Base-by-base conservation (phyloP, 2,888 invertebrate species). In the Plusia festucae region DNA sequence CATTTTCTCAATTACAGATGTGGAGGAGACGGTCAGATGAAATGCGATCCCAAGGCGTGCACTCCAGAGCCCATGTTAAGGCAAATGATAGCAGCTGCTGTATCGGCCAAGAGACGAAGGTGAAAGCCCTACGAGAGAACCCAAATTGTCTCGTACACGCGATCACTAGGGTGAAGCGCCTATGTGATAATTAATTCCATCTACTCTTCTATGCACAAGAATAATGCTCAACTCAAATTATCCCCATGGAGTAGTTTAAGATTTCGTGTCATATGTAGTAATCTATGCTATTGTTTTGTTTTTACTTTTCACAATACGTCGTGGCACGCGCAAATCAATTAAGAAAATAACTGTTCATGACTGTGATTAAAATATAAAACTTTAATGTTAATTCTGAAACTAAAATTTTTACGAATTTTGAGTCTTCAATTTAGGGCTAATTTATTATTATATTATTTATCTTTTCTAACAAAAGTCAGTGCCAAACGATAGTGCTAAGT, bases 1-100 rank as follows among this genome's bases (percentile, higher is more conserved):
- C 40, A 60, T 75, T 68, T 55, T 66, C 72, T 79, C 62, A 34
- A 81, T 95, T 95, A 34, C 94, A 98, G 98, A 94, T 99, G 99
- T 94, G 98, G 98, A 86, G 97, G 97, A 76, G 97, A 98, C 91
- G 98, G 98, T 84, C 97, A 98, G 93, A 98, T 99, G 98, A 97
- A 98, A 93, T 99, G 99, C 93, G 98, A 98, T 93, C 99, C 99
- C 67, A 97, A 97, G 92, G 97, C 97, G 76, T 98, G 98, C 93
- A 97, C 97, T 81, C 98, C 98, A 53, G 98, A 98, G 90, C 98
- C 98, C 65, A 97, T 98, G 97, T 95, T 98, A 87, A 96, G 97
- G 88, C 98, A 98, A 95, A 98, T 98, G 97, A 98, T 98, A 88
- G 97, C 97, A 59, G 97, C 97, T 61, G 97, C 97, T 76, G 97